Evolutionary conservation across 2,113 vertebrate genomes (phyloP), one percentile per base, ranked within the genome.

Genomic region (Gobiocypris rarus): DNA sequence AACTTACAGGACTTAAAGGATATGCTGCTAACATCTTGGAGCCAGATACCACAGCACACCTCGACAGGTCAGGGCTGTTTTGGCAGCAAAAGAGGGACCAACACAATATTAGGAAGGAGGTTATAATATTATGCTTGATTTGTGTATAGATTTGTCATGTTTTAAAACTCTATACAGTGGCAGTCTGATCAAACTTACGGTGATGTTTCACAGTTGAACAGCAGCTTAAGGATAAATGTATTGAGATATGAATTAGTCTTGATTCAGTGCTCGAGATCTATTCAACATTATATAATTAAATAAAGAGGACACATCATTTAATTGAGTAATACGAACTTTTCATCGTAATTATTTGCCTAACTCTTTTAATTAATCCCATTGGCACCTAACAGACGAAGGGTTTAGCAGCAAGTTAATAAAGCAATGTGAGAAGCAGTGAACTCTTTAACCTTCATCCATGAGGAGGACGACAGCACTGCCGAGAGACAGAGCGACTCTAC

Each of bases 401-500:
- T 63, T 78, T 63, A 77, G 77, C 0, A 14, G 90, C 75, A 76
- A 71, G 69, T 69, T 67, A 85, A 75, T 48, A 71, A 59, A 38
- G 19, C 50, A 77, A 84, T 92, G 91, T 90, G 92, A 87, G 93
- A 93, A 93, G 90, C 88, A 87, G 85, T 69, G 24, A 71, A 83
- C 91, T 90, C 85, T 86, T 76, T 91, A 91, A 91, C 91, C 91
- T 93, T 93, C 93, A 91, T 93, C 92, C 93, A 91, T 28, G 6
- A 24, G 19, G 45, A 75, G 54, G 70, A 34, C 43, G 13, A 26
- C 73, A 54, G 34, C 41, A 38, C 34, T 38, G 34, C 34, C 5
- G 34, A 34, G 31, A 34, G 31, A 34, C 31, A 34, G 31, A 34
- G 2, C 31, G 31, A 38, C 34, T 38, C 34, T 38, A 38, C 34